Base-by-base conservation (phyloP, 2,797 vertebrate species). In the Neostethus bicornis region DNA sequence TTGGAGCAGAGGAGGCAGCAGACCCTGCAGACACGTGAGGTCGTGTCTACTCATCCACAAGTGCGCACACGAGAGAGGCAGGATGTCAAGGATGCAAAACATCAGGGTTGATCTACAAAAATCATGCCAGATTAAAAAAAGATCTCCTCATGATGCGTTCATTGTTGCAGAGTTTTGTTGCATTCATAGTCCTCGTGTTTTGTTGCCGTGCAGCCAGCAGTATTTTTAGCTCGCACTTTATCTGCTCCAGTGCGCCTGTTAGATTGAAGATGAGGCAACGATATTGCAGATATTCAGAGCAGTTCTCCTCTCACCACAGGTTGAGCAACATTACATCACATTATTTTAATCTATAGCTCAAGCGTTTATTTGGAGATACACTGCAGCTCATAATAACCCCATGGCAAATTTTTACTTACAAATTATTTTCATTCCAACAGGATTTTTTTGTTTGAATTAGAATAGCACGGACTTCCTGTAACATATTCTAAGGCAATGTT, bases 21-120 rank as follows among this genome's bases (percentile, higher is more conserved):
- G 82, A 82, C 80, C 82, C 81, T 61, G 71, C 81, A 77, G 80
- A 87, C 92, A 93, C 91, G 91, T 92, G 92, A 92, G 87, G 71
- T 73, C 60, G 75, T 72, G 84, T 80, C 85, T 88, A 79, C 79
- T 86, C 88, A 87, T 90, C 78, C 70, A 69, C 79, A 60, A 77
- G 67, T 39, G 55, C 28, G 45, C 37, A 66, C 17, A 62, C 23
- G 67, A 38, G 21, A 38, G 14, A 16, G 32, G 34, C 11, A 34
- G 13, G 4, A 53, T 42, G 75, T 8, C 35, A 48, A 5, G 20
- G 25, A 21, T 42, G 39, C 7, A 26, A 48, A 62, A 61, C 51
- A 63, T 53, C 1, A 16, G 4, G 23, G 20, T 25, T 52, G 26
- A 65, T 59, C 17, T 17, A 64, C 3, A 12, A 24, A 47, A 29